Evolutionary conservation across 2,113 vertebrate species (phyloP).

Genomic region (Poeciliopsis retropinna): DNA sequence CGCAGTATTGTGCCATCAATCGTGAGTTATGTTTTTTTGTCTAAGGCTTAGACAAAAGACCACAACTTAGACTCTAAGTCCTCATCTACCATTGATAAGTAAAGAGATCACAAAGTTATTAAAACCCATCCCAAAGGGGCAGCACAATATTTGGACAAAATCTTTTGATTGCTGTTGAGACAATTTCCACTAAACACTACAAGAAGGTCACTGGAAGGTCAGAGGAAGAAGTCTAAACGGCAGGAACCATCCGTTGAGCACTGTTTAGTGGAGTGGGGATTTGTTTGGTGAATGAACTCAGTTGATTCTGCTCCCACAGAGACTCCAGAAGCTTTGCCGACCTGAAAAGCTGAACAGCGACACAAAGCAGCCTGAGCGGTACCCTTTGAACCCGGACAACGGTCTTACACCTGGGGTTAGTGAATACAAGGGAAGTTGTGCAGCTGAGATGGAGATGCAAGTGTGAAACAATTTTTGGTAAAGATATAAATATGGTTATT

Average conservation of each 20-base stretch:
- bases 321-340: slow-evolving; percentile 62
- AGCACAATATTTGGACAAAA: slow-evolving; percentile 8
- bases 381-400: slow-evolving; percentile 61
- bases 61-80: no score
- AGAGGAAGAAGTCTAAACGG: not conserved
- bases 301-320: slow-evolving; percentile 51
- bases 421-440: slow-evolving; percentile 52
- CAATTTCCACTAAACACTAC: not conserved
- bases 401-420: slow-evolving; percentile 23
- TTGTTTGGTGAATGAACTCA: not conserved
- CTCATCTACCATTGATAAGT: not conserved
- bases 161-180: not conserved
- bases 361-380: slow-evolving; percentile 61
- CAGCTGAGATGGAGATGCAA: slow-evolving; percentile 63
- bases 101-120: not conserved
- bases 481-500: not conserved
- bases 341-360: slow-evolving; percentile 49
- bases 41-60: no score
- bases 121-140: not conserved
- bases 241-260: not conserved
- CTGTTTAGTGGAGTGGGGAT: not conserved
- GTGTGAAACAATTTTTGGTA: slow-evolving; percentile 36
- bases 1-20: no score
- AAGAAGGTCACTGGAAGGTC: not conserved
- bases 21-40: no score